A percentile compares a stretch with the other conserved stretches of the same genome.
Evolutionary conservation across 2,113 vertebrate species (phyloP).

Genomic region (Lycocorax pyrrhopterus): DNA sequence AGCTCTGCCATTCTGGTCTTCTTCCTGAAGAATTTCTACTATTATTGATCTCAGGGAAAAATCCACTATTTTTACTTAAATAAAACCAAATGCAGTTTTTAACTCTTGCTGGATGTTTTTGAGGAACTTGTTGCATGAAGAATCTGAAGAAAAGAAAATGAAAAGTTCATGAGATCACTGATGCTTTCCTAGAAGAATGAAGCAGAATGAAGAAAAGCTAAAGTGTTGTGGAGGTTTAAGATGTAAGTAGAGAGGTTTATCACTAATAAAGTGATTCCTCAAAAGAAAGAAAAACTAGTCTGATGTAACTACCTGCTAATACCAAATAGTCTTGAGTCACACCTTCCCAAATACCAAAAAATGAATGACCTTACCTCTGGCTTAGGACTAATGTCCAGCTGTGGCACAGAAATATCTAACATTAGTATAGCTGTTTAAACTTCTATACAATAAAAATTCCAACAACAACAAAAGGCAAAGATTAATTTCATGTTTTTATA

Average conservation of each 20-base stretch:
- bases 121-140: not conserved
- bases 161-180: not conserved
- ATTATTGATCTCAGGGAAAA: not conserved
- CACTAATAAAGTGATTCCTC: not conserved
- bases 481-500: not conserved
- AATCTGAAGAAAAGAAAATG: not conserved
- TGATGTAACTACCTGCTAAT: not conserved
- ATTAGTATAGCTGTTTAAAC: not conserved
- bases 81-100: not conserved
- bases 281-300: not conserved
- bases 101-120: not conserved
- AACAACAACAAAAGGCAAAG: not conserved
- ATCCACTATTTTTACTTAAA: not conserved
- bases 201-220: not conserved
- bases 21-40: not conserved
- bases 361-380: not conserved
- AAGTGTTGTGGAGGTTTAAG: not conserved
- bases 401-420: not conserved
- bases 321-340: not conserved
- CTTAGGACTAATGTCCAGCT: not conserved
- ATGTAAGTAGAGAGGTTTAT: not conserved
- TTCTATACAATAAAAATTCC: not conserved
- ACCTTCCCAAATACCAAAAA: not conserved
- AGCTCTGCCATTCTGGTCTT: not conserved
- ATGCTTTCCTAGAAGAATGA: not conserved